Conservation (phyloP, 2,888 invertebrate species). For the Lithophane socia region DNA sequence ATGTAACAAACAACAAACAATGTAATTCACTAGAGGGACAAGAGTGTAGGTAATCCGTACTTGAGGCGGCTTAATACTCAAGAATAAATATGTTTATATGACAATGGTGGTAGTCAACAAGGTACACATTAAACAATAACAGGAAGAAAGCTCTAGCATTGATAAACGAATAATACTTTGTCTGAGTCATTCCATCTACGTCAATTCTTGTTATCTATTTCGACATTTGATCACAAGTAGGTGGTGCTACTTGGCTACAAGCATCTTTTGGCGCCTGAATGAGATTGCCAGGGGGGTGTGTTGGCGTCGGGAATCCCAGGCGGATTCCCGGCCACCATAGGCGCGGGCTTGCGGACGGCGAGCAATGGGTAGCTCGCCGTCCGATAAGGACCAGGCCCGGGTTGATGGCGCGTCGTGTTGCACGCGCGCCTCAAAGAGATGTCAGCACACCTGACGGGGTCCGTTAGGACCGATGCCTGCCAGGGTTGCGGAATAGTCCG, state of each 20-base stretch:
- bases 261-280: background rate
- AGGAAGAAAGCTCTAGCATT: background rate
- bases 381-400: too few relatives aligned
- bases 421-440: too few relatives aligned
- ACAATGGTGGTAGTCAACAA: background rate
- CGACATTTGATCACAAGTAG: background rate
- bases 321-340: too few relatives aligned
- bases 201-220: too few relatives aligned
- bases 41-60: slow-evolving; percentile 17
- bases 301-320: too few relatives aligned
- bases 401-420: too few relatives aligned
- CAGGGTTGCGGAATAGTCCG: too few relatives aligned
- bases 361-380: too few relatives aligned
- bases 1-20: background rate
- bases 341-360: too few relatives aligned
- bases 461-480: too few relatives aligned
- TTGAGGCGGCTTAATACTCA: slow-evolving; percentile 5
- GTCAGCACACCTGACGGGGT: too few relatives aligned
- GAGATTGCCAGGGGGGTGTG: background rate
- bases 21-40: background rate
- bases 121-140: slow-evolving; percentile 7
- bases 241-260: background rate
- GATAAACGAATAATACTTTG: background rate
- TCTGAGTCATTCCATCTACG: background rate
- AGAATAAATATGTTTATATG: background rate